Conservation (phyloP, 2,888 invertebrate genomes). For the Gymnocheta viridis region DNA sequence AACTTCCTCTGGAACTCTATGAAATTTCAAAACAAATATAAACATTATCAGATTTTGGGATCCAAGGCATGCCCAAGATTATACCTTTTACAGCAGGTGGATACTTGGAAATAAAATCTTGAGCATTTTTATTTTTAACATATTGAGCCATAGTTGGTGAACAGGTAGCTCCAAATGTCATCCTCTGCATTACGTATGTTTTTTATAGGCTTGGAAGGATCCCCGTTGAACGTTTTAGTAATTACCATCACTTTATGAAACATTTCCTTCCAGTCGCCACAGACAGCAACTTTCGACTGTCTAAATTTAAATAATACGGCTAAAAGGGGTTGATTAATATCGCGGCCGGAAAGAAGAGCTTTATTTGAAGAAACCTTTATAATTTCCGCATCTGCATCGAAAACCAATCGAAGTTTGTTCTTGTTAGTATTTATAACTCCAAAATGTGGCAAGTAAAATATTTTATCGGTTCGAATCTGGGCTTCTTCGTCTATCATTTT, state of each 20-base stretch:
- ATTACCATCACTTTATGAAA: not conserved
- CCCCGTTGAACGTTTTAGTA: not conserved
- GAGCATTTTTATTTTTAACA: not conserved
- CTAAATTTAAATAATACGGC: conserved; percentile 33
- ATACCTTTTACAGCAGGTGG: not conserved
- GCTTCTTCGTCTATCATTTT: not conserved
- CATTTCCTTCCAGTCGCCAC: not conserved
- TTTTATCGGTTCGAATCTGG: not conserved
- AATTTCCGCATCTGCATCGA: conserved; percentile 28
- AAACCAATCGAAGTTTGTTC: conserved; percentile 27
- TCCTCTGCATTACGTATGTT: not conserved
- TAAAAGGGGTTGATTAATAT: conserved; percentile 30
- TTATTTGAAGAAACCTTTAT: conserved; percentile 27
- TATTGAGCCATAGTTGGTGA: not conserved
- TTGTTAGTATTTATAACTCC: not conserved
- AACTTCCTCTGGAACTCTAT: not conserved
- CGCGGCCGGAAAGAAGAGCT: conserved; percentile 6
- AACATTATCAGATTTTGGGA: not conserved
- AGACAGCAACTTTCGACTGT: not conserved
- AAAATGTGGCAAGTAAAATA: not conserved
- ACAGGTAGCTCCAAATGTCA: not conserved
- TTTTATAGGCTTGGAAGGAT: not conserved
- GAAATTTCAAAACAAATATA: not conserved
- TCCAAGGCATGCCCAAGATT: conserved; percentile 5
- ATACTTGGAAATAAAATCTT: not conserved